A percentile compares a stretch with the other conserved stretches of the same genome.
Conservation (phyloP, 1,140 invertebrate genomes). For the Drosophila murphyi region DNA sequence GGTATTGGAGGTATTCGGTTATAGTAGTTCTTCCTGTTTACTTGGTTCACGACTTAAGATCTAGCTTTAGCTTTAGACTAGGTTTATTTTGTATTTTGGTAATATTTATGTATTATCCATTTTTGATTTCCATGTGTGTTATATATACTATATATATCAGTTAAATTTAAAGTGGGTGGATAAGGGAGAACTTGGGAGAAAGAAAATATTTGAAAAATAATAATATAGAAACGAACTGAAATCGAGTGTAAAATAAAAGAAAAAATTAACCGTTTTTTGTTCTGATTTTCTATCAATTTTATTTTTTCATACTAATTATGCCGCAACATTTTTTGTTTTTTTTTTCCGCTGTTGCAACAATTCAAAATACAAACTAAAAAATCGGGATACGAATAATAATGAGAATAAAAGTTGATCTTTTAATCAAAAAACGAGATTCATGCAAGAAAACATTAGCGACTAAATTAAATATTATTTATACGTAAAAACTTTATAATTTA, state of each 20-base stretch:
- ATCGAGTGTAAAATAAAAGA: constrained; percentile 19
- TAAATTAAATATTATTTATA: constrained; percentile 60
- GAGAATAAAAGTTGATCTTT: constrained; percentile 12
- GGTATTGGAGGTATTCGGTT: constrained; percentile 83
- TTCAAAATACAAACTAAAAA: constrained; percentile 52
- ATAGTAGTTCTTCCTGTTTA: constrained; percentile 82
- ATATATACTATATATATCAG: too few species aligned
- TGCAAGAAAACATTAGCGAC: constrained; percentile 37
- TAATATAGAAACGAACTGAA: constrained; percentile 11
- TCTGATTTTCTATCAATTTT: constrained; percentile 34
- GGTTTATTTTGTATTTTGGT: not conserved
- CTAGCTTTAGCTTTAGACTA: constrained; percentile 25
- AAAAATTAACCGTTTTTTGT: constrained; percentile 1
- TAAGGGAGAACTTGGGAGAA: not conserved
- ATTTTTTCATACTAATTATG: constrained; percentile 26
- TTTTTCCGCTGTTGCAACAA: constrained; percentile 18
- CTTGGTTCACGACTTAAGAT: constrained; percentile 66
- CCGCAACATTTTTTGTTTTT: constrained; percentile 21
- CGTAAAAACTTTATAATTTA: constrained; percentile 40
- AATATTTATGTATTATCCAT: not conserved
- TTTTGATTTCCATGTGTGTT: too few species aligned
- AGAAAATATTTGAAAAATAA: constrained; percentile 2
- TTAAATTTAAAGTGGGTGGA: not conserved
- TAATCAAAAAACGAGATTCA: constrained; percentile 59
- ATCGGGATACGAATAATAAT: constrained; percentile 18